Percentiles rank a stretch among this genome's conserved stretches.
These are phyloP conservation scores for Accipiter fasciatus DNA, from an alignment of 2,797 vertebrate genomes.

Conservation along the genomic window DNA sequence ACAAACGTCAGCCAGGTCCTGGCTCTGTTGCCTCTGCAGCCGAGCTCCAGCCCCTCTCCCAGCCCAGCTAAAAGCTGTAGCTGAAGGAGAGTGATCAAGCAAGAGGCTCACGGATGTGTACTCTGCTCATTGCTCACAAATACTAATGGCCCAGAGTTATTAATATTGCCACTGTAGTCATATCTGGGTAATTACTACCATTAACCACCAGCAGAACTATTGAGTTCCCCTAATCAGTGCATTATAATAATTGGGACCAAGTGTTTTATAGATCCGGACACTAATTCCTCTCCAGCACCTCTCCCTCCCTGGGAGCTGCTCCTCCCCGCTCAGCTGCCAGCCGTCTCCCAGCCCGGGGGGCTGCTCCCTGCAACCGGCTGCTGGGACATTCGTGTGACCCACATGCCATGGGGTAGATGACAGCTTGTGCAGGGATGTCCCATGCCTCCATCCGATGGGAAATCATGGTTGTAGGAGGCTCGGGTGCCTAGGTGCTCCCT, in stretches of 20 bases:
- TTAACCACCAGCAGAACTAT: slow-evolving; percentile 67
- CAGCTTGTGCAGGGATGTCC: neutral
- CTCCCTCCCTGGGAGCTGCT: neutral
- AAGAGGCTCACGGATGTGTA: neutral
- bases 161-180: slow-evolving; percentile 65
- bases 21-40: neutral
- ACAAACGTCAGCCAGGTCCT: neutral
- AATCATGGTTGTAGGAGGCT: neutral
- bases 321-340: neutral
- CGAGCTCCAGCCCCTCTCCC: neutral
- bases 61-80: neutral
- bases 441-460: rapidly evolving
- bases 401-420: rapidly evolving
- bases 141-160: slow-evolving; percentile 69
- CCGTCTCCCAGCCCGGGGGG: rapidly evolving
- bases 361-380: neutral
- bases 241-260: slow-evolving; percentile 71
- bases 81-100: neutral
- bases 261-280: slow-evolving; percentile 63
- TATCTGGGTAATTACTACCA: slow-evolving; percentile 66
- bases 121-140: slow-evolving; percentile 64
- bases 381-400: neutral
- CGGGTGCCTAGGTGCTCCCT: neutral
- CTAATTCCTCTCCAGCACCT: slow-evolving; percentile 60
- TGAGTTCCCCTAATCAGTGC: slow-evolving; percentile 67